A percentile compares a stretch with the other conserved stretches of the same genome.
phyloP scores from a whole-genome alignment of 2,113 vertebrate genomes.

The Hemicordylus capensis region DNA sequence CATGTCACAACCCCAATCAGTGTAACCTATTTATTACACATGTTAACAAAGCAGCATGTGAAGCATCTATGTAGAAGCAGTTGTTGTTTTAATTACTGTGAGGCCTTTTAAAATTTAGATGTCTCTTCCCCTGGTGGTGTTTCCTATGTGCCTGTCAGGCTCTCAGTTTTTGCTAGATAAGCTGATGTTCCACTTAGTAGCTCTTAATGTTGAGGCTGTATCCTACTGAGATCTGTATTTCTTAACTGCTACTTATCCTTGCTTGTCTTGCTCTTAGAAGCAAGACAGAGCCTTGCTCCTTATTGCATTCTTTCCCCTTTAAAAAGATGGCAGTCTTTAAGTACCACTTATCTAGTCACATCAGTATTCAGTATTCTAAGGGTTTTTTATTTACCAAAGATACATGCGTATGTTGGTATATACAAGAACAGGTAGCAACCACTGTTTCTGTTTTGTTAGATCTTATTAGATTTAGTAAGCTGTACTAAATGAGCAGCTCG shows the following conservation, averaged over 20 bases:
- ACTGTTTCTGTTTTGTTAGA: too few species aligned
- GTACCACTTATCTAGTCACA: neutral
- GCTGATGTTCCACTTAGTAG: neutral
- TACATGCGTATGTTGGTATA: neutral
- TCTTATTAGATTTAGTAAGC: neutral
- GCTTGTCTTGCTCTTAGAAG: neutral
- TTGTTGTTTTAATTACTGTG: too few species aligned
- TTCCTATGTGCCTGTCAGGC: neutral
- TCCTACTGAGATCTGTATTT: neutral
- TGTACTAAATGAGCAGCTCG: too few species aligned
- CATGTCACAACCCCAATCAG: too few species aligned
- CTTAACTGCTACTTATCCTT: neutral
- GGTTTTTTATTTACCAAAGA: neutral
- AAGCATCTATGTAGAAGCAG: too few species aligned
- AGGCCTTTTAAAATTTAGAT: neutral
- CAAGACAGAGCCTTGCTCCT: neutral
- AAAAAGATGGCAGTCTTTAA: neutral
- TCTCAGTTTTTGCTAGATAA: neutral
- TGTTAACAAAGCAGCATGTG: too few species aligned
- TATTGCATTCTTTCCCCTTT: neutral
- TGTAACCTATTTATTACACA: too few species aligned
- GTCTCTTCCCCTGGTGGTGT: neutral
- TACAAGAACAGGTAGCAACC: too few species aligned
- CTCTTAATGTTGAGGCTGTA: neutral
- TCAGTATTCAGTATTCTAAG: neutral